A percentile compares a stretch with the other conserved stretches of the same genome.
Evolutionary conservation across 2,113 vertebrate species (phyloP).

Genomic region (Mesembrinibis cayennensis): DNA sequence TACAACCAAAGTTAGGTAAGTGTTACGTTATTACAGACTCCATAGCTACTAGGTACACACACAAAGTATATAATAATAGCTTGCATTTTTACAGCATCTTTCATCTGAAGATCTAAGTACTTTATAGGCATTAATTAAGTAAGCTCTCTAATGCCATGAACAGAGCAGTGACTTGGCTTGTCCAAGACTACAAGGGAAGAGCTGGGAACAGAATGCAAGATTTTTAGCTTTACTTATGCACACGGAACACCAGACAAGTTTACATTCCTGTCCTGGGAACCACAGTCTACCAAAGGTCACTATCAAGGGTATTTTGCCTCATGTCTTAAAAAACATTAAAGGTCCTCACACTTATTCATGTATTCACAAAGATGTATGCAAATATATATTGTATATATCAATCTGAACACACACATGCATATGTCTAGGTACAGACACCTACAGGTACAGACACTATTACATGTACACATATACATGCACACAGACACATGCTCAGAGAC

Average conservation of each 20-base stretch:
- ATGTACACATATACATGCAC: fast-evolving
- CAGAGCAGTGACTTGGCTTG: background rate
- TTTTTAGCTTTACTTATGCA: background rate
- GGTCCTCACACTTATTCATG: background rate
- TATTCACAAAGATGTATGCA: background rate
- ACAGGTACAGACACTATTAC: background rate
- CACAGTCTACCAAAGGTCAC: background rate
- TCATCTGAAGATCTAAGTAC: constrained; percentile 24
- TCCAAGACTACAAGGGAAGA: background rate
- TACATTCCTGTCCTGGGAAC: background rate
- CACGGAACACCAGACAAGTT: background rate
- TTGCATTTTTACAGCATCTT: constrained; percentile 29
- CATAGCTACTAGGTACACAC: constrained; percentile 5
- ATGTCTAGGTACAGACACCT: background rate
- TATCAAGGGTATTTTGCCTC: background rate
- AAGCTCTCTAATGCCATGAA: background rate
- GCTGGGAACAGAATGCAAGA: background rate
- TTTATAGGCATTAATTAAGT: constrained; percentile 30
- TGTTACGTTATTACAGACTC: background rate
- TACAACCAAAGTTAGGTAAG: constrained; percentile 17
- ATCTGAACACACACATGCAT: background rate
- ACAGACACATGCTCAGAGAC: fast-evolving
- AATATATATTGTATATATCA: background rate
- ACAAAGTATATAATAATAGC: background rate
- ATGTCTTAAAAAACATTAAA: background rate